A percentile compares a stretch with the other conserved stretches of the same genome.
Conservation (phyloP, 2,797 vertebrate species). For the Euphonia xanthogaster region DNA sequence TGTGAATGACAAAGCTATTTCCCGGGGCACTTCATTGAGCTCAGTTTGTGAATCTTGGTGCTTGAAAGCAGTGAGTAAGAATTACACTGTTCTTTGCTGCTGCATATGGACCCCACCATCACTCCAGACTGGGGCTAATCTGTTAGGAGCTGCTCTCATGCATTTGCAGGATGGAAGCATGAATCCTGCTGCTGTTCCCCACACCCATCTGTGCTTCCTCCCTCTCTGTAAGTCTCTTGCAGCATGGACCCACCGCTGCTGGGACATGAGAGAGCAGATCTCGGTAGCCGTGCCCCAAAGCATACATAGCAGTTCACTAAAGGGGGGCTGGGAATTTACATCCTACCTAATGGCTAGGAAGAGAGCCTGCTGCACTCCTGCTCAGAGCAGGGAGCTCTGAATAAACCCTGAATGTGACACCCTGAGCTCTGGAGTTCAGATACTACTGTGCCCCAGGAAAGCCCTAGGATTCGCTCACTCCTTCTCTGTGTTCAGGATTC, state of each 20-base stretch:
- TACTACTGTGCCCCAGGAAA: rapidly evolving
- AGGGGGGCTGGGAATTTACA: background rate
- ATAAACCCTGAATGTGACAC: background rate
- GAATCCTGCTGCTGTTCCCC: background rate
- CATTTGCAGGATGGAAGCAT: background rate
- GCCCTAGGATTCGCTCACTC: background rate
- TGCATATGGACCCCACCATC: background rate
- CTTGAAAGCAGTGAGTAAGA: background rate
- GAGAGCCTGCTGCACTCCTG: background rate
- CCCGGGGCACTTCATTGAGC: conserved; percentile 48
- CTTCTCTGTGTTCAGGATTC: background rate
- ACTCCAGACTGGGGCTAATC: background rate
- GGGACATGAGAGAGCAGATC: background rate
- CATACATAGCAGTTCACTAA: background rate
- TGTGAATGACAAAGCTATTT: conserved; percentile 69
- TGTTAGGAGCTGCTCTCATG: background rate
- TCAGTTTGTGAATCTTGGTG: conserved; percentile 30
- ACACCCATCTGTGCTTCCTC: background rate
- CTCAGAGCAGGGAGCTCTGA: background rate
- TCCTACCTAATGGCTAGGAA: background rate
- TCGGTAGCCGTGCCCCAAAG: background rate
- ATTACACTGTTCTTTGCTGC: background rate
- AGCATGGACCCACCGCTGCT: rapidly evolving
- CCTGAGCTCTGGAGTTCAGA: background rate
- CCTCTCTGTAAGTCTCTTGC: background rate